Base-by-base conservation (phyloP, 2,797 vertebrate genomes). In the Pelobates cultripes region DNA sequence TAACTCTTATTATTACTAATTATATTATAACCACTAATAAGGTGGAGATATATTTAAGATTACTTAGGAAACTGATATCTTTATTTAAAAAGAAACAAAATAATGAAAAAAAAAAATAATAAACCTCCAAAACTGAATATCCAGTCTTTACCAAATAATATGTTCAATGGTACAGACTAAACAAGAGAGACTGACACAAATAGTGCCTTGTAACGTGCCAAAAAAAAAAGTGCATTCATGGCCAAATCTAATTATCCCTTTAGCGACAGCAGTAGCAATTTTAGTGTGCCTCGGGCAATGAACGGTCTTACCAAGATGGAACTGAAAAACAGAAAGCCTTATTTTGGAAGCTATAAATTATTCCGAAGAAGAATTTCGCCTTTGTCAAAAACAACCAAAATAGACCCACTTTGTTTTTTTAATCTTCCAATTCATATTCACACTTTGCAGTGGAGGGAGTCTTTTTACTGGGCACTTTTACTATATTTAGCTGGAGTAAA, bases 211-310 rank as follows among this genome's bases (percentile, higher is more conserved):
- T 83, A 51, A 8, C 78, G 28, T 1, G 43, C 15, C 42, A 68
- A 41, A 83, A 41, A 78, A 78, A 74, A 71, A 67, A 10, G 7
- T 70, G 72, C 28, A 74, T 75, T 78, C 60, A 78, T 78, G 53
- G 61, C 3, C 42, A 61, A 83, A 67, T 60, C 67, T 57, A 70
- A 78, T 69, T 45, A 70, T 43, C 51, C 10, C 53, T 75, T 64
- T 40, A 61, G 57, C 43, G 60, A 78, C 55, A 68, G 70, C 51
- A 42, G n/a, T 63, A 60, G 51, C n/a, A 15, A 70, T 43, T 51
- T 51, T 55, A 41, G 17, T 43, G 4, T 44, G 81, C 82, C 72
- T 64, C 15, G 4, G 67, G 81, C 81, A 47, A 63, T 64, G 28
- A 55, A 44, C 28, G 71, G 57, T 40, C 78, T 74, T 43, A 43